Percentiles rank a stretch among this genome's conserved stretches.
Conservation (phyloP, 2,888 invertebrate genomes). For the Exephanes ischioxanthus region DNA sequence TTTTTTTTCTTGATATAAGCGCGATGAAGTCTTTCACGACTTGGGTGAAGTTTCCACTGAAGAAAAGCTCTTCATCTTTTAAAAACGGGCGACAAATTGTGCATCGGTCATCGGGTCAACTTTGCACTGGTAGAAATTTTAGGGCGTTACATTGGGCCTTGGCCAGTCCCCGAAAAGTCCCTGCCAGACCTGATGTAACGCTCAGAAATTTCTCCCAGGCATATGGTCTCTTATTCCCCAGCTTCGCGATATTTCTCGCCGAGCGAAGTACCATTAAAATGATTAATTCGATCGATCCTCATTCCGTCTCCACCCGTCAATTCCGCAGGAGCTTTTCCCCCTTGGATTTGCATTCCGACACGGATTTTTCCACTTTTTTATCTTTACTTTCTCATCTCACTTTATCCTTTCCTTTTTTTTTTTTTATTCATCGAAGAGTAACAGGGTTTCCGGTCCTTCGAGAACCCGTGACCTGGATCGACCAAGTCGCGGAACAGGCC, state of each 20-base stretch:
- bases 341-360: constrained; percentile 6
- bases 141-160: too few species aligned
- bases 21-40: constrained; percentile 10
- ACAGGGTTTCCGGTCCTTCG: constrained; percentile 36
- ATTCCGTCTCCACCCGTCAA: neutral
- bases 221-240: neutral
- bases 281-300: constrained; percentile 46
- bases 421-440: constrained; percentile 3
- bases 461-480: constrained; percentile 13
- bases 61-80: too few species aligned
- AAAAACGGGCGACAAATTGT: too few species aligned
- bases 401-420: constrained; percentile 1
- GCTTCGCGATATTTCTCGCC: neutral
- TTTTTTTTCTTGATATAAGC: neutral
- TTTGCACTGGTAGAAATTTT: too few species aligned
- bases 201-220: neutral
- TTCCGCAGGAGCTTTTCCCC: neutral
- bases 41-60: constrained; percentile 15
- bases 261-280: constrained; percentile 24
- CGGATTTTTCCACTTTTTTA: constrained; percentile 27
- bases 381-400: constrained; percentile 9
- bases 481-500: neutral
- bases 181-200: neutral
- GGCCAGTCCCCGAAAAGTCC: neutral
- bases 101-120: too few species aligned